phyloP scores from a whole-genome alignment of 1,140 invertebrate species.

The Aphelenchoides fujianensis region DNA sequence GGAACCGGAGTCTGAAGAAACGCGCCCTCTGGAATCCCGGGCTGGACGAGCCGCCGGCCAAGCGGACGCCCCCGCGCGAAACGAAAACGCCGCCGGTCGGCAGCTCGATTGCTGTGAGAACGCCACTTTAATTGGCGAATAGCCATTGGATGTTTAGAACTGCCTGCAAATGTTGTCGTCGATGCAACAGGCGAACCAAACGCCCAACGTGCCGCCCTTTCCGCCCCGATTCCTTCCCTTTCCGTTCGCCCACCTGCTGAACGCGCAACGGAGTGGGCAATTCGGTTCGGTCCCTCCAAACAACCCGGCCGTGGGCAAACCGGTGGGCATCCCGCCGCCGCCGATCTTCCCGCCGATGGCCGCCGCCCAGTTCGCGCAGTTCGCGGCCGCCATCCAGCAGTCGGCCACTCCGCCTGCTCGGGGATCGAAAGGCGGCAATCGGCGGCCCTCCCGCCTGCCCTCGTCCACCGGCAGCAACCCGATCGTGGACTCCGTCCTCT shows the following conservation, averaged over 20 bases:
- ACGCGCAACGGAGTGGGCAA: neutral
- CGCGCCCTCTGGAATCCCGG: constrained; percentile 13
- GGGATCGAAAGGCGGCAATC: neutral
- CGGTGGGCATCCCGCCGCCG: neutral
- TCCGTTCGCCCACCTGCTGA: constrained; percentile 10
- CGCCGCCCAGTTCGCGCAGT: neutral
- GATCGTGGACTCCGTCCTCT: constrained; percentile 28
- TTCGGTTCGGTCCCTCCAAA: neutral
- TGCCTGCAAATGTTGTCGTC: constrained; percentile 13
- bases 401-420: neutral
- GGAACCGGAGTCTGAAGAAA: constrained; percentile 2
- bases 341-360: neutral
- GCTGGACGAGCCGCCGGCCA: neutral
- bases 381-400: neutral
- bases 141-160: constrained; percentile 17
- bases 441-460: neutral
- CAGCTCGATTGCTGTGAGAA: too few species aligned
- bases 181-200: neutral
- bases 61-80: too few species aligned
- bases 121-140: too few species aligned
- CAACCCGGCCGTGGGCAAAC: neutral
- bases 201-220: too few species aligned
- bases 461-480: constrained; percentile 11
- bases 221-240: neutral
- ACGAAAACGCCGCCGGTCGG: too few species aligned